These are phyloP conservation scores for Strigamia transsilvanica DNA, from an alignment of 2,888 invertebrate species.

Conservation along the genomic window DNA sequence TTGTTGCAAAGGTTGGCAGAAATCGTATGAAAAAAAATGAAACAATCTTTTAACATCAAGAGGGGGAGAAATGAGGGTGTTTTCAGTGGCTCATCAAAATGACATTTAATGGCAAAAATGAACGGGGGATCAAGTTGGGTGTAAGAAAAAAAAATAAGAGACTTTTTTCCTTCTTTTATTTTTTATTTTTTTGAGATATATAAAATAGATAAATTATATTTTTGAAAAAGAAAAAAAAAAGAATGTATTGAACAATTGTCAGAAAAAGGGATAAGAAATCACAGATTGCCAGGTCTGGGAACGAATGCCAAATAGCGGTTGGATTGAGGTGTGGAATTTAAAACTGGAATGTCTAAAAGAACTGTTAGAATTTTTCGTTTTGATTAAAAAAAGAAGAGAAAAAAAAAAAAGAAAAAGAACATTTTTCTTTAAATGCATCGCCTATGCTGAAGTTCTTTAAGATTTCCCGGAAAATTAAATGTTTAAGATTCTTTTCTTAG, in stretches of 20 bases:
- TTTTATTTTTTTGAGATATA: too few species aligned
- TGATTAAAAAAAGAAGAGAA: neutral
- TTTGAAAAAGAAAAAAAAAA: neutral
- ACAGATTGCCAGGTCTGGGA: neutral
- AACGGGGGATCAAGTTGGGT: neutral
- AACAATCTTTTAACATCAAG: neutral
- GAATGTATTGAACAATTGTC: neutral
- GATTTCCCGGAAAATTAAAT: too few species aligned
- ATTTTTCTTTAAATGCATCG: too few species aligned
- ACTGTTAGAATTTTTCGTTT: neutral
- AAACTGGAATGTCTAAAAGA: neutral
- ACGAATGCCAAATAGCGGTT: constrained; percentile 2
- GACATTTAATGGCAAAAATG: neutral
- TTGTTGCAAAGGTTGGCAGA: constrained; percentile 14
- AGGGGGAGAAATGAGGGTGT: neutral
- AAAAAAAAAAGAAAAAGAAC: neutral
- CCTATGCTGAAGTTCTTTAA: too few species aligned
- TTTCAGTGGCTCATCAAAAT: neutral
- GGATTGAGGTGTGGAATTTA: constrained; percentile 8
- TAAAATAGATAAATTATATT: neutral
- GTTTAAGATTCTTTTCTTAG: too few species aligned
- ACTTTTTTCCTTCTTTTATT: too few species aligned
- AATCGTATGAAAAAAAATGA: constrained; percentile 13
- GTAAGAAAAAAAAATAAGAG: neutral
- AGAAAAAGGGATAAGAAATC: constrained; percentile 8